Conservation (phyloP, 1,140 invertebrate species). For the Ceratosolen fusciceps region DNA sequence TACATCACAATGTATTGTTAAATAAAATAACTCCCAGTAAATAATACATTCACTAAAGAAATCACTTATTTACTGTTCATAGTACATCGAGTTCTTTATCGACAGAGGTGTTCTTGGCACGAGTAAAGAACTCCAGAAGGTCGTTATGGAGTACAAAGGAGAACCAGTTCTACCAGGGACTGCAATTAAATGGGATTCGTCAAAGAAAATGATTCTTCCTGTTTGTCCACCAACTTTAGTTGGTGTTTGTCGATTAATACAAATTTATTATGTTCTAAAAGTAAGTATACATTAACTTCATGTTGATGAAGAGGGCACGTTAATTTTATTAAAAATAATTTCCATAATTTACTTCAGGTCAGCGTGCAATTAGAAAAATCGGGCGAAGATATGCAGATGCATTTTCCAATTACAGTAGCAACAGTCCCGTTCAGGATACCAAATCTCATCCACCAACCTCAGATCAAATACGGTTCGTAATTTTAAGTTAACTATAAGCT, state of each 20-base stretch:
- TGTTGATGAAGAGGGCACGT: neutral
- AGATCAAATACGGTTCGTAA: slow-evolving; percentile 80
- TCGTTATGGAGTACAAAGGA: slow-evolving; percentile 82
- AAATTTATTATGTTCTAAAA: slow-evolving; percentile 86
- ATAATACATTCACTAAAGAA: too few relatives aligned
- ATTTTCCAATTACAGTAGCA: slow-evolving; percentile 86
- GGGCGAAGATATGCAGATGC: slow-evolving; percentile 82
- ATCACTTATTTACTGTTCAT: slow-evolving; percentile 3
- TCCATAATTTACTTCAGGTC: slow-evolving; percentile 71
- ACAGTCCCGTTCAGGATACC: slow-evolving; percentile 86
- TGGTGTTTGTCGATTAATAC: slow-evolving; percentile 82
- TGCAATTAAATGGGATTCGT: slow-evolving; percentile 78
- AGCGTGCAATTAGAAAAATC: slow-evolving; percentile 81
- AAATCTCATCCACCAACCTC: slow-evolving; percentile 77
- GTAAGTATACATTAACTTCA: slow-evolving; percentile 66
- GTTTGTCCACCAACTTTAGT: slow-evolving; percentile 85
- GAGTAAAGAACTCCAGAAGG: slow-evolving; percentile 80
- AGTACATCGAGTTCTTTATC: slow-evolving; percentile 87
- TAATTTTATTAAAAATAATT: neutral
- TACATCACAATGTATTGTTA: too few relatives aligned
- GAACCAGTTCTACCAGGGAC: slow-evolving; percentile 76
- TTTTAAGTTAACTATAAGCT: neutral
- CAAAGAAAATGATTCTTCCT: slow-evolving; percentile 80
- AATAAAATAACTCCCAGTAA: too few relatives aligned
- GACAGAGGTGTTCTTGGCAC: slow-evolving; percentile 85